Percentiles rank a stretch among this genome's conserved stretches.
These are phyloP conservation scores for Vespertilio murinus DNA, from an alignment of 2,797 vertebrate species.

Conservation along the genomic window DNA sequence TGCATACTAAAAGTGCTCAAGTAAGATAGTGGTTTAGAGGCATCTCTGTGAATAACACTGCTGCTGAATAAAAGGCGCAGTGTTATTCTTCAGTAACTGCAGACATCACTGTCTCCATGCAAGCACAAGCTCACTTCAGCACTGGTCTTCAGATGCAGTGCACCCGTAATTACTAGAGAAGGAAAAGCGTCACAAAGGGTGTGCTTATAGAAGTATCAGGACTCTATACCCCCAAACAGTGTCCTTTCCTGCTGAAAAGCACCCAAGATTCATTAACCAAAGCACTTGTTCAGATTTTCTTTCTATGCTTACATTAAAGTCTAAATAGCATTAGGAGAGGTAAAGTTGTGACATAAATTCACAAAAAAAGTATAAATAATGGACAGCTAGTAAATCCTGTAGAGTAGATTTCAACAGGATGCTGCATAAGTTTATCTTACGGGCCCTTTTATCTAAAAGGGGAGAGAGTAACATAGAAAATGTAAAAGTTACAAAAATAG, in stretches of 20 bases:
- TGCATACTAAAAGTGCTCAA: neutral
- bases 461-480: neutral
- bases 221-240: neutral
- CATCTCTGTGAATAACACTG: neutral
- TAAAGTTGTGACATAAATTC: neutral
- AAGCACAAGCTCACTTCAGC: neutral
- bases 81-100: neutral
- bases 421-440: neutral
- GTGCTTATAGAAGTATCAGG: neutral
- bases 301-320: neutral
- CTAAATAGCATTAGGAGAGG: neutral
- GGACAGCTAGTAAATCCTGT: neutral
- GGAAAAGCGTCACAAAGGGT: neutral
- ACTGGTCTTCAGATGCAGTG: neutral
- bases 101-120: neutral
- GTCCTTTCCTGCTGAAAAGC: neutral
- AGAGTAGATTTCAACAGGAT: neutral
- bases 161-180: neutral
- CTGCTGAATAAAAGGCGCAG: neutral
- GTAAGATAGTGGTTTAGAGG: neutral
- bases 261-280: neutral
- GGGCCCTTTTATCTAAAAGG: neutral
- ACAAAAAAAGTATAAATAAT: neutral
- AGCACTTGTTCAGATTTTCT: neutral
- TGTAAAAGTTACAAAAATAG: neutral